These are phyloP conservation scores for Stenichneumon culpator DNA, from an alignment of 2,888 invertebrate genomes.

Conservation along the genomic window DNA sequence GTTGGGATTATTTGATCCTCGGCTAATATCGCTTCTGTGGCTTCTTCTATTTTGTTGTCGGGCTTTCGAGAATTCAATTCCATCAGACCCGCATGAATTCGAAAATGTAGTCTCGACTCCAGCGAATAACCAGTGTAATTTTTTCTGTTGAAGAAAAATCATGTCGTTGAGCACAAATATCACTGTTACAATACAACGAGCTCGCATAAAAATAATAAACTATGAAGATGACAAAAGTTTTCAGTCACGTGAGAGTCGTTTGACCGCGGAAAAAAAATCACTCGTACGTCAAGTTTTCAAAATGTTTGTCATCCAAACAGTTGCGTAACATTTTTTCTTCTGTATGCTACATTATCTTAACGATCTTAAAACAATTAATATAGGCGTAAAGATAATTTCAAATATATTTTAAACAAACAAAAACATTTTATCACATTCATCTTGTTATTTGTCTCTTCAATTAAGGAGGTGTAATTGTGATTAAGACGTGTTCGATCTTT, in stretches of 20 bases:
- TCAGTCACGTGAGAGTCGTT: background rate
- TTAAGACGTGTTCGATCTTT: background rate
- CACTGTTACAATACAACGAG: background rate
- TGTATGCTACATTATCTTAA: background rate
- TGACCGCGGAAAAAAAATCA: background rate
- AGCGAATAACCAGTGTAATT: constrained; percentile 95
- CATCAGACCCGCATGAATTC: constrained; percentile 92
- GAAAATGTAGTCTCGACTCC: constrained; percentile 95
- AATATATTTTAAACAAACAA: background rate
- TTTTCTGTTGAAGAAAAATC: constrained; percentile 87
- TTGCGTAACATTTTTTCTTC: background rate
- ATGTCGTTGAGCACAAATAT: background rate
- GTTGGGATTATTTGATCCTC: constrained; percentile 51
- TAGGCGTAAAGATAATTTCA: background rate
- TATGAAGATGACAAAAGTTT: background rate
- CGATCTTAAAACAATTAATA: background rate
- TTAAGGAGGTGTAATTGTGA: background rate
- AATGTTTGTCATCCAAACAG: background rate
- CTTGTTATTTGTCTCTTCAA: background rate
- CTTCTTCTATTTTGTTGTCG: constrained; percentile 63
- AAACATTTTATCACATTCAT: background rate
- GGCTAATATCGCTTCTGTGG: constrained; percentile 67
- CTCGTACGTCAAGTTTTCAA: background rate
- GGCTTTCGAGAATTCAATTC: constrained; percentile 84
- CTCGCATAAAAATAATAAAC: background rate